Percentiles rank a stretch among this genome's conserved stretches.
These are phyloP conservation scores for Lepus europaeus DNA, from an alignment of 2,113 vertebrate species.

Conservation along the genomic window DNA sequence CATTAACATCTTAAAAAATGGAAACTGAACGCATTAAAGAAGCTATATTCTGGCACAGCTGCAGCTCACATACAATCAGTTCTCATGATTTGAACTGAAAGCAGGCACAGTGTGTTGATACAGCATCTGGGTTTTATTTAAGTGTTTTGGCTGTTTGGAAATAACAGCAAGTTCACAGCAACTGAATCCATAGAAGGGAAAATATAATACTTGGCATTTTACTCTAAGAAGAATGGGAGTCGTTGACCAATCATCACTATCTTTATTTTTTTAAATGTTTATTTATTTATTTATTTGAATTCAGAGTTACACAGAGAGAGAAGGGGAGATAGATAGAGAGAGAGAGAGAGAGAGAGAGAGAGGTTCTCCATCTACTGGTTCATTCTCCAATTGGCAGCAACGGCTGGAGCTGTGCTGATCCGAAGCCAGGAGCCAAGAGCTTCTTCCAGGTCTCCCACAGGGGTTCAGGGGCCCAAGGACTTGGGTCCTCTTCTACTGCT, in stretches of 20 bases:
- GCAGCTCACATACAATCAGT: neutral
- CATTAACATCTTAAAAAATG: neutral
- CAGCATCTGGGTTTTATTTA: neutral
- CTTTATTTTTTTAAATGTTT: too few species aligned
- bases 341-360: too few species aligned
- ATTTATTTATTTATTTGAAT: too few species aligned
- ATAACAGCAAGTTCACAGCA: neutral
- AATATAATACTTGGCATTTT: neutral
- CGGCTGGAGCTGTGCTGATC: too few species aligned
- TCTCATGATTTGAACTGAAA: neutral
- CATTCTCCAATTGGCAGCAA: too few species aligned
- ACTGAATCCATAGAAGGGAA: neutral
- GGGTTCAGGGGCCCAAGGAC: too few species aligned
- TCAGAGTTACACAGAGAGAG: too few species aligned
- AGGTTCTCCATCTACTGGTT: too few species aligned
- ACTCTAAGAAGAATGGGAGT: neutral
- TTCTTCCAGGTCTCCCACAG: too few species aligned
- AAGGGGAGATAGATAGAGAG: too few species aligned
- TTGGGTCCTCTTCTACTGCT: too few species aligned
- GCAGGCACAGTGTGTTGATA: neutral
- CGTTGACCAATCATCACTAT: neutral
- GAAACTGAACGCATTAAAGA: neutral
- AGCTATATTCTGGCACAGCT: neutral
- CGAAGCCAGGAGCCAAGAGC: too few species aligned
- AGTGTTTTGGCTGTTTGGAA: neutral